These are phyloP conservation scores for Muscidifurax raptorellus DNA, from an alignment of 1,140 invertebrate species.

Conservation along the genomic window DNA sequence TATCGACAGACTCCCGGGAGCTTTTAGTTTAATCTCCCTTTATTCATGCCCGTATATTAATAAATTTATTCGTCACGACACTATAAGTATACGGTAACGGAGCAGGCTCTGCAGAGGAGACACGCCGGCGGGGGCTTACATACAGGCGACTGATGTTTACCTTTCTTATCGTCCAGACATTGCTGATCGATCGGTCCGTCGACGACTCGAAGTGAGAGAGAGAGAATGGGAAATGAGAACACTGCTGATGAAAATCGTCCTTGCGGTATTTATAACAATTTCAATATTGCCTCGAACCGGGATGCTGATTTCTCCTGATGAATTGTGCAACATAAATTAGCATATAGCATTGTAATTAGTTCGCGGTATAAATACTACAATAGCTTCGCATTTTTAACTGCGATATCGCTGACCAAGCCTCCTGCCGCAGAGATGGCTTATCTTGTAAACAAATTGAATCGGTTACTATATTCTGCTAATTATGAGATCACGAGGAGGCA, in stretches of 20 bases:
- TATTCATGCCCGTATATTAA: not conserved
- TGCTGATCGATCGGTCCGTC: slow-evolving; percentile 15
- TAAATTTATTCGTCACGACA: not conserved
- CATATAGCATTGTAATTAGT: not conserved
- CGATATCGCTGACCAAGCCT: too few species aligned
- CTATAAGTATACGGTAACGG: not conserved
- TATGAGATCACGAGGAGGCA: not conserved
- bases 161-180: slow-evolving; percentile 20
- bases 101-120: not conserved
- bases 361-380: not conserved
- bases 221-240: too few species aligned
- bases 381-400: not conserved
- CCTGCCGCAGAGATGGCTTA: not conserved
- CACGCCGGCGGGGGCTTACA: not conserved
- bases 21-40: not conserved
- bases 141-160: not conserved
- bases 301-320: too few species aligned
- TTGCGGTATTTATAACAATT: not conserved
- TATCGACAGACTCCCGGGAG: not conserved
- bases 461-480: not conserved
- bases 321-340: not conserved
- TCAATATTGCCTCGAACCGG: too few species aligned
- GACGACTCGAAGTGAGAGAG: not conserved
- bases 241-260: not conserved
- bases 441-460: not conserved